Percentiles rank a stretch among this genome's conserved stretches.
phyloP scores from a whole-genome alignment of 2,797 vertebrate species.

The Synaphobranchus kaupii region DNA sequence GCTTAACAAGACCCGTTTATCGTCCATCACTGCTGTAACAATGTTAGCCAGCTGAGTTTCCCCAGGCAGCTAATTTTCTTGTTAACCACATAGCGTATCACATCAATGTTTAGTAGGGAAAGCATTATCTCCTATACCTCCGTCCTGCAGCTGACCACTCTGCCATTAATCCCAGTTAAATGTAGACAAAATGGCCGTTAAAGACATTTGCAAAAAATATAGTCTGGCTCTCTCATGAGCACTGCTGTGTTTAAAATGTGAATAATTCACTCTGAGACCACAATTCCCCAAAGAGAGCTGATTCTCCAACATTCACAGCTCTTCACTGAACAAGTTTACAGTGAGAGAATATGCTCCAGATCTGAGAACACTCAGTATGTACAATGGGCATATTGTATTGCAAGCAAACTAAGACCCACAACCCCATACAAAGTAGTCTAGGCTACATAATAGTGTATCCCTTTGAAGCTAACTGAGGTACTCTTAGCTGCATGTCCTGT shows the following conservation, averaged over 20 bases:
- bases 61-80: not conserved
- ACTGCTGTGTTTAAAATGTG: not conserved
- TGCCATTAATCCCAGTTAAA: not conserved
- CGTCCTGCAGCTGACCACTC: not conserved
- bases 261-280: not conserved
- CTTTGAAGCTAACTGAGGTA: not conserved
- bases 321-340: not conserved
- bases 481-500: not conserved
- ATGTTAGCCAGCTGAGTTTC: not conserved
- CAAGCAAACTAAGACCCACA: not conserved
- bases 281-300: not conserved
- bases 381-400: not conserved
- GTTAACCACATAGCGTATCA: not conserved
- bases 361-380: not conserved
- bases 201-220: not conserved
- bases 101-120: not conserved
- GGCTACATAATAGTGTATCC: not conserved
- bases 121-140: not conserved
- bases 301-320: not conserved
- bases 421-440: not conserved
- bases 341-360: not conserved
- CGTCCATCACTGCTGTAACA: not conserved
- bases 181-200: not conserved
- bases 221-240: not conserved
- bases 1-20: not conserved